Evolutionary conservation across 2,888 invertebrate genomes (phyloP).

Genomic region (Mechanitis messenoides): DNA sequence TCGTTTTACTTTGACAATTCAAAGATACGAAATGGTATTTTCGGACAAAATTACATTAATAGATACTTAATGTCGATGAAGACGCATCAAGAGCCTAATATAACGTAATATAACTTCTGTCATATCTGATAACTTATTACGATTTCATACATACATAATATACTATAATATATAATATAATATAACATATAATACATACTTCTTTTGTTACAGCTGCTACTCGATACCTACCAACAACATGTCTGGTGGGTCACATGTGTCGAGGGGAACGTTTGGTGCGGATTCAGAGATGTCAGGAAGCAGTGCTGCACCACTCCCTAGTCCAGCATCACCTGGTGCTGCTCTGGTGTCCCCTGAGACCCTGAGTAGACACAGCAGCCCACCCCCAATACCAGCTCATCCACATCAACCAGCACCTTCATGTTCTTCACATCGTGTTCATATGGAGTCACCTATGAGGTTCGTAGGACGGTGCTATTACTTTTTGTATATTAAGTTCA

Average conservation of each 20-base stretch:
- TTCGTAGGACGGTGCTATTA: constrained; percentile 31
- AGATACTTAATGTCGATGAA: too few relatives aligned
- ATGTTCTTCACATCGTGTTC: constrained; percentile 73
- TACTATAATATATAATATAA: too few relatives aligned
- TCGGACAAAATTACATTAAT: too few relatives aligned
- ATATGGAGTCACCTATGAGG: constrained; percentile 75
- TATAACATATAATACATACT: too few relatives aligned
- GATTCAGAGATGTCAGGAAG: constrained; percentile 69
- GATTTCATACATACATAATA: too few relatives aligned
- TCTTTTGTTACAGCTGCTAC: constrained; percentile 66
- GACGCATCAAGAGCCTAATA: too few relatives aligned
- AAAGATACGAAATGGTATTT: too few relatives aligned
- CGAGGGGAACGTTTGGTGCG: constrained; percentile 70
- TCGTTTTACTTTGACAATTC: too few relatives aligned
- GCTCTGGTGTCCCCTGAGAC: constrained; percentile 86
- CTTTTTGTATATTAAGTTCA: background rate
- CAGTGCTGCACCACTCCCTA: constrained; percentile 80
- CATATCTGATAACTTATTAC: too few relatives aligned
- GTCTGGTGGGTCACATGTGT: constrained; percentile 78
- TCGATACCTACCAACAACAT: constrained; percentile 79
- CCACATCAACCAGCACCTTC: constrained; percentile 76
- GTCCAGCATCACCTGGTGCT: constrained; percentile 84
- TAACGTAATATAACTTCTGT: too few relatives aligned
- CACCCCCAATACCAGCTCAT: constrained; percentile 69
- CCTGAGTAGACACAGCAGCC: constrained; percentile 80